Conservation (phyloP, 2,113 vertebrate species). For the Cephalopholis sonnerati region DNA sequence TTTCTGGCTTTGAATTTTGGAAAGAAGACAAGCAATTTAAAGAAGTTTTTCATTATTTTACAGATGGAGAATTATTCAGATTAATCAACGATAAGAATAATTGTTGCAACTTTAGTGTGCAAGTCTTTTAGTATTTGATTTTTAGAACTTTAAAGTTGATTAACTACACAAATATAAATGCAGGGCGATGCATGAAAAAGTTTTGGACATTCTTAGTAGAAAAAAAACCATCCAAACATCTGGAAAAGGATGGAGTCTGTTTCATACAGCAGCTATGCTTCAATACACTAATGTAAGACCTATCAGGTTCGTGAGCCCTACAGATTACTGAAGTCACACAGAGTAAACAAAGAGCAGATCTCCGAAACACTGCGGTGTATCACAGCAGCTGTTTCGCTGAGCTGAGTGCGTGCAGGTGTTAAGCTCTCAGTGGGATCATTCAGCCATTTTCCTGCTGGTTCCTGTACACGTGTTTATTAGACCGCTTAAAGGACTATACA, state of each 20-base stretch:
- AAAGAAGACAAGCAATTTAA: conserved; percentile 2
- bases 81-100: neutral
- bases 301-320: neutral
- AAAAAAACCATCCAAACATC: neutral
- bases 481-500: conserved; percentile 36
- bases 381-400: conserved; percentile 36
- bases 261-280: neutral
- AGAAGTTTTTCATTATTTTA: neutral
- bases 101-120: neutral
- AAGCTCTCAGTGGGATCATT: conserved; percentile 47
- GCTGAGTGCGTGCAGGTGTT: conserved; percentile 57
- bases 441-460: conserved; percentile 37
- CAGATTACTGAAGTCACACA: neutral
- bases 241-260: neutral
- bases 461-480: conserved; percentile 45
- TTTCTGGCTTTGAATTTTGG: neutral
- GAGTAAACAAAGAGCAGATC: conserved; percentile 13
- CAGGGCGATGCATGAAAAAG: neutral
- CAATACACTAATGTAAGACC: neutral
- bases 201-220: neutral
- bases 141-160: neutral
- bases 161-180: neutral
- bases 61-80: neutral
- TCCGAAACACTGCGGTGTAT: neutral
- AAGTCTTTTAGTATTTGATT: neutral